Conservation (phyloP, 2,888 invertebrate genomes). For the Mythimna pallens region DNA sequence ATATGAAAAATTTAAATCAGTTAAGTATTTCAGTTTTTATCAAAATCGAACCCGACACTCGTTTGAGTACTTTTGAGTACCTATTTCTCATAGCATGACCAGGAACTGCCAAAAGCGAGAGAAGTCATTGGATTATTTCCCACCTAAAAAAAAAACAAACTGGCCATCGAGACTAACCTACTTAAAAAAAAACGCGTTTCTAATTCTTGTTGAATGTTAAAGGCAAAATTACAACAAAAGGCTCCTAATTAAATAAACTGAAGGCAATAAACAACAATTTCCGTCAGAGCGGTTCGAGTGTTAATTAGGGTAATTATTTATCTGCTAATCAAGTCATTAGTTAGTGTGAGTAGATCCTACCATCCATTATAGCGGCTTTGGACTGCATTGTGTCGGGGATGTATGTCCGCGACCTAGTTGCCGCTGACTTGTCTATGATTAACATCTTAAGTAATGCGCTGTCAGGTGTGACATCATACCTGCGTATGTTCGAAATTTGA, state of each 20-base stretch:
- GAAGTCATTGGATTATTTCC: too few species aligned
- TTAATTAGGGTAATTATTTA: slow-evolving; percentile 64
- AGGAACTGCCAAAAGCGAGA: too few species aligned
- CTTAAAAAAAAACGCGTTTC: too few species aligned
- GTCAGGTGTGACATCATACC: slow-evolving; percentile 23
- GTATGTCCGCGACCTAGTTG: slow-evolving; percentile 50
- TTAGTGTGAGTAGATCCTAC: slow-evolving; percentile 51
- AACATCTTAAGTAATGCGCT: slow-evolving; percentile 20
- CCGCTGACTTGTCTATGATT: slow-evolving; percentile 38
- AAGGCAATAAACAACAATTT: slow-evolving; percentile 56
- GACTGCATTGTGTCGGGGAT: slow-evolving; percentile 48
- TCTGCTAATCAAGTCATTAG: slow-evolving; percentile 61
- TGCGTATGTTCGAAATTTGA: neutral
- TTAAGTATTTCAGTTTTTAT: too few species aligned
- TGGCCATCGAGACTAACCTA: too few species aligned
- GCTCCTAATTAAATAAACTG: slow-evolving; percentile 45
- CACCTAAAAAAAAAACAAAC: too few species aligned
- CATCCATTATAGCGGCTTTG: slow-evolving; percentile 55
- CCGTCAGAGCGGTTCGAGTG: slow-evolving; percentile 36
- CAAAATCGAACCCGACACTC: too few species aligned
- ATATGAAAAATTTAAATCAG: too few species aligned
- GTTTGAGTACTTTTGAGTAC: too few species aligned
- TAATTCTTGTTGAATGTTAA: neutral
- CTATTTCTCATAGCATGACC: too few species aligned
- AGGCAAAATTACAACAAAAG: neutral